These are phyloP conservation scores for Dicycla oo DNA, from an alignment of 2,888 invertebrate genomes.

Conservation along the genomic window DNA sequence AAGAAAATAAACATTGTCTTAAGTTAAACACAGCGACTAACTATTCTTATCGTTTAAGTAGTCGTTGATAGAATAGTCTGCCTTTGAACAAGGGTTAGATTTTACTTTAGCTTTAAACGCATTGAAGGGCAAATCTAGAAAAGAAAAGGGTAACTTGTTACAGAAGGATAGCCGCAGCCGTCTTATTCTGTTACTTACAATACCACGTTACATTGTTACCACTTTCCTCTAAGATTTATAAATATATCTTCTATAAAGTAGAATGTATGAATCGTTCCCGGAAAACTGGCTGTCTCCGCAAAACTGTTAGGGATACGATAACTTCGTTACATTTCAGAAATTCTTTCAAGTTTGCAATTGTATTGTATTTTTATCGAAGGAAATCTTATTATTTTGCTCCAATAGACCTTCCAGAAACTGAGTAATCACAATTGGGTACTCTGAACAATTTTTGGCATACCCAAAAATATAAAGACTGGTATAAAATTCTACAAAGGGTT, in stretches of 20 bases:
- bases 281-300: conserved; percentile 31
- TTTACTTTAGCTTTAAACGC: too few species aligned
- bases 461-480: conserved; percentile 42
- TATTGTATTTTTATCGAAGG: conserved; percentile 37
- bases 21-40: too few species aligned
- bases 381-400: conserved; percentile 47
- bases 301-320: conserved; percentile 42
- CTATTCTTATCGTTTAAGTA: too few species aligned
- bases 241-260: conserved; percentile 24
- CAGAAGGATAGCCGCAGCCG: not conserved
- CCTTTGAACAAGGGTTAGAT: too few species aligned
- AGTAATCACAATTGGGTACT: conserved; percentile 45
- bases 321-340: conserved; percentile 53
- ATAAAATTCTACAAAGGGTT: conserved; percentile 40
- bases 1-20: too few species aligned
- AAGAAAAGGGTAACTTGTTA: too few species aligned
- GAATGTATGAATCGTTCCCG: conserved; percentile 18
- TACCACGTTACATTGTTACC: conserved; percentile 19
- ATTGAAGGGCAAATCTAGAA: too few species aligned
- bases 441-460: conserved; percentile 32
- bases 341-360: conserved; percentile 39
- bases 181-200: conserved; percentile 6
- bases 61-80: too few species aligned
- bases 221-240: conserved; percentile 23
- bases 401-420: conserved; percentile 38